Percentiles rank a stretch among this genome's conserved stretches.
phyloP scores from a whole-genome alignment of 2,797 vertebrate species.

The Acropternis orthonyx region DNA sequence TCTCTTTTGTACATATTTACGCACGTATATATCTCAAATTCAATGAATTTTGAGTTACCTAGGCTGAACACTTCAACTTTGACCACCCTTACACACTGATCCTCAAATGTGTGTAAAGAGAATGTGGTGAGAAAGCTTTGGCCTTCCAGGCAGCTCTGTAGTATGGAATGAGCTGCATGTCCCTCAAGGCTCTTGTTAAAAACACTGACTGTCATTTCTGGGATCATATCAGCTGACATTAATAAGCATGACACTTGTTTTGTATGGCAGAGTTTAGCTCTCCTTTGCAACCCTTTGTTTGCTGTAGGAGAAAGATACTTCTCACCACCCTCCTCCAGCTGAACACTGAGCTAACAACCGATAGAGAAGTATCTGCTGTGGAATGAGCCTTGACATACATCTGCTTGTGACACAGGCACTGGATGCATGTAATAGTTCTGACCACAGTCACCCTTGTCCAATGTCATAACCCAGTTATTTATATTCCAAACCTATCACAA shows the following conservation, averaged over 20 bases:
- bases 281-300: background rate
- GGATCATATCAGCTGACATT: background rate
- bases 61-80: background rate
- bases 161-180: background rate
- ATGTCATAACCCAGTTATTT: background rate
- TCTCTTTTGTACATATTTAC: accelerated
- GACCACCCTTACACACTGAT: background rate
- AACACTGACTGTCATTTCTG: background rate
- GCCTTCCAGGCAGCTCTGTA: background rate
- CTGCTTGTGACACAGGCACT: background rate
- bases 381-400: background rate
- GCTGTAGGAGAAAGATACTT: background rate
- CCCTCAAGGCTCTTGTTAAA: background rate
- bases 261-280: background rate
- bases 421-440: background rate
- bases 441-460: background rate
- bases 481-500: background rate
- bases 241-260: background rate
- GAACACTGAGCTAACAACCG: background rate
- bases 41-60: background rate
- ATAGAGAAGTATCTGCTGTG: background rate
- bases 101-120: background rate
- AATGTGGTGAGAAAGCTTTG: background rate
- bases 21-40: background rate
- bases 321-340: background rate